Percentiles rank a stretch among this genome's conserved stretches.
Evolutionary conservation across 2,797 vertebrate genomes (phyloP).

Genomic region (Diglossa cyanea): DNA sequence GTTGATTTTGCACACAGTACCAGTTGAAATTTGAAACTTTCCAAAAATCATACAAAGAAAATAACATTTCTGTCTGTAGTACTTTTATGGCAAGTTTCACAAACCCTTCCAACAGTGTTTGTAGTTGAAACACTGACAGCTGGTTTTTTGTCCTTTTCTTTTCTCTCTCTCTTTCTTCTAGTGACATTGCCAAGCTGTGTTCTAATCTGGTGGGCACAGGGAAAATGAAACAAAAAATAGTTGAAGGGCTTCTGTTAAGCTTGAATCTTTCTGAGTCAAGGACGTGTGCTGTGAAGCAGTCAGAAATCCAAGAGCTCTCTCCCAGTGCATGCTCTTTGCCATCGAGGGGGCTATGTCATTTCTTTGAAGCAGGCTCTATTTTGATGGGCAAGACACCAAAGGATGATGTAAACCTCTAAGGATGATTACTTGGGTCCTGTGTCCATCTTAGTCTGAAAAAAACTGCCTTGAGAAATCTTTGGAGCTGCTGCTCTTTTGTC

Average conservation of each 20-base stretch:
- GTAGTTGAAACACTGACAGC: not conserved
- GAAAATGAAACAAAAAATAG: slow-evolving; percentile 32
- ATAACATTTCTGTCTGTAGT: slow-evolving; percentile 23
- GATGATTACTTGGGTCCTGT: slow-evolving; percentile 55
- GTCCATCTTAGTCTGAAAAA: slow-evolving; percentile 54
- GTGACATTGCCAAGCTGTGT: slow-evolving; percentile 53
- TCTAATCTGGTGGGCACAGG: slow-evolving; percentile 40
- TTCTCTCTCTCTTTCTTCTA: slow-evolving; percentile 20
- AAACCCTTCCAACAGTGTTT: not conserved
- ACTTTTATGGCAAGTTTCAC: slow-evolving; percentile 51
- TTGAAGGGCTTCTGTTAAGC: slow-evolving; percentile 21
- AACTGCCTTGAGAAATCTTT: slow-evolving; percentile 4
- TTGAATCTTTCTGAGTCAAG: slow-evolving; percentile 37
- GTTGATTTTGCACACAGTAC: not conserved
- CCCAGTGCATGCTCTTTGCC: slow-evolving; percentile 60
- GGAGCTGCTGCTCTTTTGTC: slow-evolving; percentile 26
- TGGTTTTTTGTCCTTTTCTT: not conserved
- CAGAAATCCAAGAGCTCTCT: slow-evolving; percentile 54
- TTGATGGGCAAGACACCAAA: slow-evolving; percentile 73
- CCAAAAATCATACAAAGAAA: slow-evolving; percentile 36
- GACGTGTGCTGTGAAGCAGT: slow-evolving; percentile 47
- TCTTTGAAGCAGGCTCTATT: slow-evolving; percentile 74
- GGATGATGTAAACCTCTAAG: slow-evolving; percentile 65
- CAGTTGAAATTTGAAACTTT: slow-evolving; percentile 12
- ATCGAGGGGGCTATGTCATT: slow-evolving; percentile 46